These are phyloP conservation scores for Perdita meconis DNA, from an alignment of 2,888 invertebrate genomes.

Conservation along the genomic window DNA sequence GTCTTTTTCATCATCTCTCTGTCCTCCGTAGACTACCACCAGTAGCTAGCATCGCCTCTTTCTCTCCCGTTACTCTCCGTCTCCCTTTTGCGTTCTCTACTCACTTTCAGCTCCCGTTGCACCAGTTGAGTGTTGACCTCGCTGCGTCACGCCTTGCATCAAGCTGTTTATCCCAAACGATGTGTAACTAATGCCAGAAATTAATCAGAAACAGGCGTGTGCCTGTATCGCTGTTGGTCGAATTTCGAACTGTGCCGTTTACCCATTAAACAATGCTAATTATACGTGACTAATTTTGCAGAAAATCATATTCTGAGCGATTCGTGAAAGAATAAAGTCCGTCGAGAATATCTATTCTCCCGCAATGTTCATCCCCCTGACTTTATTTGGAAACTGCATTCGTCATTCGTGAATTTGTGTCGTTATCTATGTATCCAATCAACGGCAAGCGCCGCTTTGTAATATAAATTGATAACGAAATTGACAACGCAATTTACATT, in stretches of 20 bases:
- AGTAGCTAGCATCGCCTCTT: slow-evolving; percentile 30
- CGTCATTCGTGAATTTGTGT: slow-evolving; percentile 7
- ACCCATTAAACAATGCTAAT: no score
- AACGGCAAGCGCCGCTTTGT: background rate
- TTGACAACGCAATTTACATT: slow-evolving; percentile 46
- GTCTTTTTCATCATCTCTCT: slow-evolving; percentile 19
- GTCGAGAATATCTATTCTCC: no score
- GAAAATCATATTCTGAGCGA: no score
- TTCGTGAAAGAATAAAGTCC: no score
- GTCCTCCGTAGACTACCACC: slow-evolving; percentile 25
- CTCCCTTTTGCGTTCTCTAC: slow-evolving; percentile 25
- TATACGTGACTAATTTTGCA: slow-evolving; percentile 57
- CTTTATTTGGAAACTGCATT: slow-evolving; percentile 4
- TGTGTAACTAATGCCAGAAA: slow-evolving; percentile 30
- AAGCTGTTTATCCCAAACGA: slow-evolving; percentile 57
- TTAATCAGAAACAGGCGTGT: background rate
- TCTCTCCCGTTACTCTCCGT: slow-evolving; percentile 5
- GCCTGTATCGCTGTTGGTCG: background rate
- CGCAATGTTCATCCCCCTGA: background rate
- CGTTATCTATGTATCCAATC: slow-evolving; percentile 31
- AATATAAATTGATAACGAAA: slow-evolving; percentile 36
- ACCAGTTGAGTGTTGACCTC: slow-evolving; percentile 63
- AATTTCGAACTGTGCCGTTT: background rate
- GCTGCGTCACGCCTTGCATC: slow-evolving; percentile 60
- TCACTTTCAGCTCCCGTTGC: slow-evolving; percentile 59